Conservation (phyloP, 1,140 invertebrate species). For the Cyrtorhinus lividipennis region DNA sequence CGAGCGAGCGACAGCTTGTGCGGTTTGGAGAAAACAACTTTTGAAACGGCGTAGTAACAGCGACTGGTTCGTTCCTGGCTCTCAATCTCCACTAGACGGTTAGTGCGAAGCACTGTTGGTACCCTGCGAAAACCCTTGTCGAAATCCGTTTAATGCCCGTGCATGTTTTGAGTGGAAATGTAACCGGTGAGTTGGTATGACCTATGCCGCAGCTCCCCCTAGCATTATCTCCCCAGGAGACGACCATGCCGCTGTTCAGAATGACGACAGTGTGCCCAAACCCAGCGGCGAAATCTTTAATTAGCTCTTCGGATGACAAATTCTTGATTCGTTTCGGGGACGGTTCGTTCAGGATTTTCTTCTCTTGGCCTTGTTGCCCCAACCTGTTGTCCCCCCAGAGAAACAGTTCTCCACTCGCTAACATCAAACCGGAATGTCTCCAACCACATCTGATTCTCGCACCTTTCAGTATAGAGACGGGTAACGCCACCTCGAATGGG, state of each 20-base stretch:
- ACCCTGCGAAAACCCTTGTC: neutral
- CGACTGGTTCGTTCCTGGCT: neutral
- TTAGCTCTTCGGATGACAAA: neutral
- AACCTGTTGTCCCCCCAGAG: neutral
- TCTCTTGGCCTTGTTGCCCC: slow-evolving; percentile 1
- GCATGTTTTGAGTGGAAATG: neutral
- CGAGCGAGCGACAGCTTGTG: neutral
- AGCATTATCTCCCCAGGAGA: neutral
- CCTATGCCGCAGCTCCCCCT: neutral
- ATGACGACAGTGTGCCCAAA: slow-evolving; percentile 1
- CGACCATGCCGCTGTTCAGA: neutral
- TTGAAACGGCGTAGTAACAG: neutral
- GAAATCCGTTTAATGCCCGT: neutral
- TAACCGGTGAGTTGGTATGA: neutral
- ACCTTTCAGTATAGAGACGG: neutral
- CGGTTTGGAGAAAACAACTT: neutral
- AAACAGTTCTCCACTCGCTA: neutral
- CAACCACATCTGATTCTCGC: neutral
- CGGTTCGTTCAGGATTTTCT: neutral
- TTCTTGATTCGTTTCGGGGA: neutral
- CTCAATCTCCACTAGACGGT: neutral
- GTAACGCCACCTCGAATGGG: neutral
- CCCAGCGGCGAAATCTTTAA: neutral
- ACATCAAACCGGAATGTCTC: neutral
- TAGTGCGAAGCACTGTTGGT: neutral